phyloP scores from a whole-genome alignment of 2,797 vertebrate species.

The Danio jaintianensis region DNA sequence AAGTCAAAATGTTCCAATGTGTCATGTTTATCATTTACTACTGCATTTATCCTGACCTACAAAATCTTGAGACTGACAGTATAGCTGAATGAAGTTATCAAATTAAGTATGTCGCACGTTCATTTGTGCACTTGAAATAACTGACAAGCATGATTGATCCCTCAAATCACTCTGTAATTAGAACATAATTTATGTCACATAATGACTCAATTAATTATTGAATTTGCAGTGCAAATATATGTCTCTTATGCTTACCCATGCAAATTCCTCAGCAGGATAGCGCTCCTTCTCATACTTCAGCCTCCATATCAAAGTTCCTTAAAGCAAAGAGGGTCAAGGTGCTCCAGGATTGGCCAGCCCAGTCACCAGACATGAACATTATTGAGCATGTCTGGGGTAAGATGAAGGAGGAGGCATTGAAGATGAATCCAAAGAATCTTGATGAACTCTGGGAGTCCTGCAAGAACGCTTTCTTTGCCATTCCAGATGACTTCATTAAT shows the following conservation, averaged over 20 bases:
- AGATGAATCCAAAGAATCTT: too few species aligned
- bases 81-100: constrained; percentile 11
- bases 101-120: constrained; percentile 1
- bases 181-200: not conserved
- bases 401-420: too few species aligned
- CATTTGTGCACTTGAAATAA: not conserved
- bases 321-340: too few species aligned
- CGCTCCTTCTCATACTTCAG: too few species aligned
- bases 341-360: too few species aligned
- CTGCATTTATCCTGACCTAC: not conserved
- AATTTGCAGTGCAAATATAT: not conserved
- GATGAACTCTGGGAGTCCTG: too few species aligned
- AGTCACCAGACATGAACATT: too few species aligned
- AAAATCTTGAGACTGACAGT: not conserved
- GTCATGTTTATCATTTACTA: not conserved
- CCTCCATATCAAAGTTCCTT: too few species aligned
- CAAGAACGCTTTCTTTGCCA: too few species aligned
- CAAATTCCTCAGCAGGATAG: too few species aligned
- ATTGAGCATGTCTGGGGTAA: too few species aligned
- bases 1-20: not conserved
- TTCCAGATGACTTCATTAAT: too few species aligned
- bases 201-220: constrained; percentile 6
- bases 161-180: constrained; percentile 22
- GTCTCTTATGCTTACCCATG: not conserved
- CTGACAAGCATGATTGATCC: constrained; percentile 21